Evolutionary conservation across 2,113 vertebrate genomes (phyloP).

Genomic region (Muntiacus muntjak): DNA sequence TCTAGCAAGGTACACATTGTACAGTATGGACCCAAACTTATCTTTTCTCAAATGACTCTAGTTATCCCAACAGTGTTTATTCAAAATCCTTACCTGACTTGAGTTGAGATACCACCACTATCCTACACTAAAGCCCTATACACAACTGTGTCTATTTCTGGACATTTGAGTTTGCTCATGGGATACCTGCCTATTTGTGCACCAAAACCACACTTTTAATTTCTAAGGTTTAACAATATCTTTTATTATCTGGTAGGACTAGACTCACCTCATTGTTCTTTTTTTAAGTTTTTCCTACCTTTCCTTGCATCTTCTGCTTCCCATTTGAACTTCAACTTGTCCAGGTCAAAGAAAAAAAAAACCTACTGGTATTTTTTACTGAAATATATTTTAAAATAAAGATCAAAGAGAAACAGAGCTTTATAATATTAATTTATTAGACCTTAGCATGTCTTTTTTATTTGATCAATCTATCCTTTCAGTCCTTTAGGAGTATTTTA

Average conservation of each 20-base stretch:
- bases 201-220: background rate
- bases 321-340: background rate
- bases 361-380: background rate
- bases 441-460: background rate
- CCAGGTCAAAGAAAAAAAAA: background rate
- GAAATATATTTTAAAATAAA: background rate
- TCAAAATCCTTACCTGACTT: background rate
- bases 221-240: background rate
- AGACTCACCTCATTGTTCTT: background rate
- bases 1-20: background rate
- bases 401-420: background rate
- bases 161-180: background rate
- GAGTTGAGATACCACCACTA: background rate
- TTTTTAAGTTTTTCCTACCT: background rate
- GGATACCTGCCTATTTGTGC: background rate
- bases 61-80: background rate
- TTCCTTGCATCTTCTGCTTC: background rate
- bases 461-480: background rate
- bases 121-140: background rate
- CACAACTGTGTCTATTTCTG: background rate
- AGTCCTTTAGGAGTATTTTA: background rate
- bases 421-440: background rate
- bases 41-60: background rate
- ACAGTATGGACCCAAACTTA: background rate
- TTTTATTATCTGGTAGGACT: background rate